Base-by-base conservation (phyloP, 2,888 invertebrate genomes). In the Odontomyia ornata region DNA sequence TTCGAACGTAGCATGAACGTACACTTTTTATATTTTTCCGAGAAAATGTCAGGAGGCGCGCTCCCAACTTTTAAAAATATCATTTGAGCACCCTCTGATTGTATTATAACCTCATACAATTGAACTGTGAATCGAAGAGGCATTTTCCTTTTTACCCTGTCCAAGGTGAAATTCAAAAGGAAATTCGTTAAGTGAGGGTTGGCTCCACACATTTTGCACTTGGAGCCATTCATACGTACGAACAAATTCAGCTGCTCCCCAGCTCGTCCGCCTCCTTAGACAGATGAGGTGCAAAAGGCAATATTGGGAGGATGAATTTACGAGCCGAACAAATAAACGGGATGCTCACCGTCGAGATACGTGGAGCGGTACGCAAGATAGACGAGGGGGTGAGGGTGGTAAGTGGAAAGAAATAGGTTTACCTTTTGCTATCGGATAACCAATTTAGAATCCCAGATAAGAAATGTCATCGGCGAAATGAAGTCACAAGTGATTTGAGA, bases 361-460 rank as follows among this genome's bases (percentile, higher is more conserved):
- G n/a, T n/a, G n/a, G n/a, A n/a, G n/a, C n/a, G n/a, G n/a, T n/a
- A 36, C 36, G 36, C 36, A 5, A n/a, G n/a, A n/a, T n/a, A n/a
- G n/a, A 36, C 36, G 36, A 52, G 7, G 52, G 52, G 52, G 4
- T 52, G 25, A 30, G 28, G 52, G 28, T 52, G 56, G 28, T 9
- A 72, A 43, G 7, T 15, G 57, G 57, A 60, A 71, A 57, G 36
- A 60, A 73, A 60, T 73, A 60, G 60, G 43, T 73, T 73, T 36
- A 73, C 73, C 73, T 73, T 56, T 73, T 60, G 73, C 57, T 73
- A 73, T 73, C 73, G 60, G 36, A 73, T 72, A 72, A 72, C 72
- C 72, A 72, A 72, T 73, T 73, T 57, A 23, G 73, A 57, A 73
- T 23, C 57, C 56, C 57, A 57, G 73, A 73, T 73, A 73, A 73